Conservation (phyloP, 2,113 vertebrate species). For the Antigone vipio region DNA sequence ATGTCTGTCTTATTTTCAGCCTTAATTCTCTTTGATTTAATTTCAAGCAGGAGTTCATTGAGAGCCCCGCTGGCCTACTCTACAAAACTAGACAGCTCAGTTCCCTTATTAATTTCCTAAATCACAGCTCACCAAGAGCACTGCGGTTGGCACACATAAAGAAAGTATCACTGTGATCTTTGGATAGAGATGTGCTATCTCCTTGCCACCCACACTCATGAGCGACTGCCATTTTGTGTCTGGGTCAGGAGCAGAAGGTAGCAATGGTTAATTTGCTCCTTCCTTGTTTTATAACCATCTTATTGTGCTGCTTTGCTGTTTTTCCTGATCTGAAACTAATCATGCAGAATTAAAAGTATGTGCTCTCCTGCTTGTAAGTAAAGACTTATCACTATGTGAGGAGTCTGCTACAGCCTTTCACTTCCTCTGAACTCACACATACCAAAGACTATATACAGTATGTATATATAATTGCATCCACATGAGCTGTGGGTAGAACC, state of each 20-base stretch:
- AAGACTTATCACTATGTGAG: neutral
- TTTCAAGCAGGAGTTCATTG: neutral
- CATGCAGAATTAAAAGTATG: neutral
- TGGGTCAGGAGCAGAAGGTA: neutral
- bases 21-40: neutral
- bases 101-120: neutral
- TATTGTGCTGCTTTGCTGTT: neutral
- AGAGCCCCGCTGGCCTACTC: neutral
- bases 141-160: neutral
- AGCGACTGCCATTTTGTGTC: neutral
- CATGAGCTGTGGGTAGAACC: neutral
- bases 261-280: neutral
- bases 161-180: neutral
- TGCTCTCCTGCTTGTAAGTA: neutral
- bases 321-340: neutral
- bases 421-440: neutral
- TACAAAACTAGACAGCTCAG: neutral
- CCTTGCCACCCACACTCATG: neutral
- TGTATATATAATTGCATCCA: neutral
- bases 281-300: neutral
- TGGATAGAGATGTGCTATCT: neutral
- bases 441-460: neutral
- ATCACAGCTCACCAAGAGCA: neutral
- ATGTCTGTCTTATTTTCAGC: neutral
- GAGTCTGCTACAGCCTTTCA: neutral